Conservation (phyloP, 2,797 vertebrate genomes). For the Tachyglossus aculeatus region DNA sequence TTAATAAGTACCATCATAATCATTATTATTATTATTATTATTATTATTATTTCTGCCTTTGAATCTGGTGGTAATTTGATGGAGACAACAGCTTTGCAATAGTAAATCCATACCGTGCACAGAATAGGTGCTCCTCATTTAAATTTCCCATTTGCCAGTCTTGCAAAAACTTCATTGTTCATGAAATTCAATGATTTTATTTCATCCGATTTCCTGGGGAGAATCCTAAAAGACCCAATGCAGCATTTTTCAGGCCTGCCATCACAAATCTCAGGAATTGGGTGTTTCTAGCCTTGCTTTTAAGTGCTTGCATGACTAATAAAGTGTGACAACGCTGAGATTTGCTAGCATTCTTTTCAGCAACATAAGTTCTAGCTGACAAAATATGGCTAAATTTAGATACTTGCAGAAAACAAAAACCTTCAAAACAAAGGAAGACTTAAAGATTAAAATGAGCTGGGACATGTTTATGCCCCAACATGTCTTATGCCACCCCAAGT, state of each 20-base stretch:
- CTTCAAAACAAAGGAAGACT: slow-evolving; percentile 70
- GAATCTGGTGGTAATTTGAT: slow-evolving; percentile 16
- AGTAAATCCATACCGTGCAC: neutral
- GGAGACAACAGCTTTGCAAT: neutral
- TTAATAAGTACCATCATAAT: no score
- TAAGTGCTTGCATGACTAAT: slow-evolving; percentile 79
- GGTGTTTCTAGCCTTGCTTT: slow-evolving; percentile 65
- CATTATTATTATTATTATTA: no score
- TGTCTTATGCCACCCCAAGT: slow-evolving; percentile 39
- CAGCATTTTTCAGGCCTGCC: slow-evolving; percentile 63
- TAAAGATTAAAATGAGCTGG: slow-evolving; percentile 67
- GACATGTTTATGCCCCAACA: slow-evolving; percentile 64
- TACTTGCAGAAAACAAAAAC: slow-evolving; percentile 74
- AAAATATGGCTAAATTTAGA: slow-evolving; percentile 80
- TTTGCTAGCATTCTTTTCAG: slow-evolving; percentile 74
- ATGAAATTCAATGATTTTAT: slow-evolving; percentile 62
- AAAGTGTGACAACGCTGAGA: slow-evolving; percentile 79
- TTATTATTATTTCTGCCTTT: slow-evolving; percentile 58
- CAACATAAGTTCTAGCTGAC: slow-evolving; percentile 75
- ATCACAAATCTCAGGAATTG: slow-evolving; percentile 64
- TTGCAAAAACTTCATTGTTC: slow-evolving; percentile 58
- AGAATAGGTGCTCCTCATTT: slow-evolving; percentile 56
- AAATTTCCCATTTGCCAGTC: slow-evolving; percentile 62
- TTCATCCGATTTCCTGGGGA: slow-evolving; percentile 60
- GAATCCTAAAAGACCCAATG: slow-evolving; percentile 69